Conservation (phyloP, 1,140 invertebrate species). For the Drosophila truncata region DNA sequence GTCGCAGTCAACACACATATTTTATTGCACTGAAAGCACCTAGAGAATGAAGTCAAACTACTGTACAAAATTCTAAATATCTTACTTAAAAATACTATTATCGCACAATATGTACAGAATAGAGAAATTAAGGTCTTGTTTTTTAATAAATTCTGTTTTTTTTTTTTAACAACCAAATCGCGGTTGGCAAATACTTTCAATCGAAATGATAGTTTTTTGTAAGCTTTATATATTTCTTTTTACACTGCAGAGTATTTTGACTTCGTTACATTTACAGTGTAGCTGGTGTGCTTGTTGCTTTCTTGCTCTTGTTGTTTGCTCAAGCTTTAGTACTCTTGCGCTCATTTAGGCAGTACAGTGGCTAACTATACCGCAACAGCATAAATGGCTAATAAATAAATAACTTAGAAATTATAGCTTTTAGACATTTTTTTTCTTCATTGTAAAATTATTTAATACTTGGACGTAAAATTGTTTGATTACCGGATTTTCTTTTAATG, state of each 20-base stretch:
- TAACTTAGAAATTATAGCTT: too few species aligned
- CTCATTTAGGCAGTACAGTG: conserved; percentile 26
- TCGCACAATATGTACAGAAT: background rate
- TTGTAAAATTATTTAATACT: too few species aligned
- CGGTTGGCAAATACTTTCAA: too few species aligned
- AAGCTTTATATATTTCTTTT: background rate
- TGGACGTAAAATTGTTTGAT: too few species aligned
- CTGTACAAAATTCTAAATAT: background rate
- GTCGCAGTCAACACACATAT: conserved; percentile 6
- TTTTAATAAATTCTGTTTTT: background rate
- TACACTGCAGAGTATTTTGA: conserved; percentile 47
- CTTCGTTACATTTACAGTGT: conserved; percentile 60
- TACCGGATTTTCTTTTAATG: too few species aligned
- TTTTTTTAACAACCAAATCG: too few species aligned
- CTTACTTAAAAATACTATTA: background rate
- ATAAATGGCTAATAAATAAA: too few species aligned
- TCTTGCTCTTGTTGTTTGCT: conserved; percentile 59
- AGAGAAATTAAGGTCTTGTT: background rate
- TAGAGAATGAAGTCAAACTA: too few species aligned
- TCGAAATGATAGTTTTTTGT: background rate
- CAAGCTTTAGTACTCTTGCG: conserved; percentile 67
- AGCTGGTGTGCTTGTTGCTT: conserved; percentile 2
- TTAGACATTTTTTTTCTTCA: too few species aligned
- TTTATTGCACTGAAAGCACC: conserved; percentile 1
- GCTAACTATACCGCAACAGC: background rate